phyloP scores from a whole-genome alignment of 2,113 vertebrate genomes.

The Ictidomys tridecemlineatus region DNA sequence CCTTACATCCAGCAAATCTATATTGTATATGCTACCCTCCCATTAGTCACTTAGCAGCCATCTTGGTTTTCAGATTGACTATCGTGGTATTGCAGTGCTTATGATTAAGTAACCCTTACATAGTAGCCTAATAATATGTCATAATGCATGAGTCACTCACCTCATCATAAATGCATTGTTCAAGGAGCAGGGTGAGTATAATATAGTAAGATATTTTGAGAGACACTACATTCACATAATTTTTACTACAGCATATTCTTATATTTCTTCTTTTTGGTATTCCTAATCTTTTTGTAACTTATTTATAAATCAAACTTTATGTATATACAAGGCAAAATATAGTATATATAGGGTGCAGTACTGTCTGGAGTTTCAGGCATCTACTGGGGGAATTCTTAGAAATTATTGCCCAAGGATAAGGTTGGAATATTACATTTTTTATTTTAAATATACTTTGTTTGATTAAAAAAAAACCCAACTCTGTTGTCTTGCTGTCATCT shows the following conservation, averaged over 20 bases:
- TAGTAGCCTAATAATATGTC: not conserved
- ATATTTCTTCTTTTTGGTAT: not conserved
- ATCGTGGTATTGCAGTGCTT: not conserved
- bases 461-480: slow-evolving; percentile 25
- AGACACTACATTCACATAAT: not conserved
- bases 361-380: not conserved
- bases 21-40: not conserved
- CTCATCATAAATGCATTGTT: not conserved
- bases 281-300: not conserved
- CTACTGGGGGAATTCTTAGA: not conserved
- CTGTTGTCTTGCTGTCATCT: slow-evolving; percentile 66
- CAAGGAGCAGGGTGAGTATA: not conserved
- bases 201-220: not conserved
- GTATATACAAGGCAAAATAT: not conserved
- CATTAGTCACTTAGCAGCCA: not conserved
- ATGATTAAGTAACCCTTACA: not conserved
- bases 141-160: too few relatives aligned
- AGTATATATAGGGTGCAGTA: not conserved
- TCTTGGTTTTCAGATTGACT: not conserved
- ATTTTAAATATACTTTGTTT: slow-evolving; percentile 75
- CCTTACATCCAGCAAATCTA: too few relatives aligned
- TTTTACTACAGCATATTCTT: not conserved
- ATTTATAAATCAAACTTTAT: not conserved
- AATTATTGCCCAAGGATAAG: not conserved
- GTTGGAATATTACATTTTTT: slow-evolving; percentile 55